phyloP scores from a whole-genome alignment of 1,140 invertebrate species.

The Potamilus streckersoni region DNA sequence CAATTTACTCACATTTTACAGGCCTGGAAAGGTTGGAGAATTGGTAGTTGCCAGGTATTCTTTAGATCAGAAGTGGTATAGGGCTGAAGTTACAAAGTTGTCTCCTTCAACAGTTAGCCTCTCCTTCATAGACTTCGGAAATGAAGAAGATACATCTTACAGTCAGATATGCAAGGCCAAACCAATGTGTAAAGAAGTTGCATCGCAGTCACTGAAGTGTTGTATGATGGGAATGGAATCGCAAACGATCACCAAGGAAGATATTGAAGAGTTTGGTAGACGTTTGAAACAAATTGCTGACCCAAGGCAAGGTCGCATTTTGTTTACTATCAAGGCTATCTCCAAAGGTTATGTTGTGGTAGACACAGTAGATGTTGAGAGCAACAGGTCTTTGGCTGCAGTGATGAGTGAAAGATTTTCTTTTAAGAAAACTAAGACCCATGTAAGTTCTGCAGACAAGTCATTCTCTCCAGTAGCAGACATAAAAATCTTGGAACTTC shows the following conservation, averaged over 20 bases:
- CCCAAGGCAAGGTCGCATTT: too few relatives aligned
- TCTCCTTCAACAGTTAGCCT: not conserved
- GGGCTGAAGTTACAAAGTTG: slow-evolving; percentile 25
- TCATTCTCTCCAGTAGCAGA: too few relatives aligned
- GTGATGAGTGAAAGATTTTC: too few relatives aligned
- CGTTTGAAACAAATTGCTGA: too few relatives aligned
- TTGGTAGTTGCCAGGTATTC: slow-evolving; percentile 19
- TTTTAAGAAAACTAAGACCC: too few relatives aligned
- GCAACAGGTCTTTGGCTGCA: too few relatives aligned
- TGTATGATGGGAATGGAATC: not conserved
- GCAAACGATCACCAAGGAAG: too few relatives aligned
- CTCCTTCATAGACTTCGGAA: slow-evolving; percentile 22
- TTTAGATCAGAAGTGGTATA: slow-evolving; percentile 20
- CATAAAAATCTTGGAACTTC: not conserved
- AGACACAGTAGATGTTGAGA: too few relatives aligned
- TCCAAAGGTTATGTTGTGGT: too few relatives aligned
- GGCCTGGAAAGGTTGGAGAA: slow-evolving; percentile 20
- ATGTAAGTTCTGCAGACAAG: too few relatives aligned
- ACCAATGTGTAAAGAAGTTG: not conserved
- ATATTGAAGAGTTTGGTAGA: too few relatives aligned
- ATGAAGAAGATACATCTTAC: slow-evolving; percentile 6
- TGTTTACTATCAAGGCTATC: too few relatives aligned
- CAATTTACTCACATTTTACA: slow-evolving; percentile 4
- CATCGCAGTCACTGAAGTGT: slow-evolving; percentile 7
- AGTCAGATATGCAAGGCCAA: slow-evolving; percentile 3